Conservation (phyloP, 1,140 invertebrate genomes). For the Drosophila albomicans region DNA sequence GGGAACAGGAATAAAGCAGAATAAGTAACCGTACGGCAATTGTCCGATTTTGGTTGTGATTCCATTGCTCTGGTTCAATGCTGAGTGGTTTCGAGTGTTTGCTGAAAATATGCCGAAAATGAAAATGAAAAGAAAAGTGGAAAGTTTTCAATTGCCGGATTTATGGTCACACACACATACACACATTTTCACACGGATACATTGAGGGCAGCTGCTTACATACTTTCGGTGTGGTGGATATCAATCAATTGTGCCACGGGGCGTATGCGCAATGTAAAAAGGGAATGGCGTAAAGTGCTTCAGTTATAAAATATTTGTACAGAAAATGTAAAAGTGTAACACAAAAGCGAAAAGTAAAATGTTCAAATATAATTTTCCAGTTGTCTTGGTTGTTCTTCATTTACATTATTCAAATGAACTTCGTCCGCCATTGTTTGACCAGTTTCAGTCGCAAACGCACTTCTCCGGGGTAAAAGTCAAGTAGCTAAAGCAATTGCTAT, state of each 20-base stretch:
- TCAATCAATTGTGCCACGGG: conserved; percentile 65
- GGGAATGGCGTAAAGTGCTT: not conserved
- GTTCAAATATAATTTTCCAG: conserved; percentile 18
- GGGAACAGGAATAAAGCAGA: conserved; percentile 35
- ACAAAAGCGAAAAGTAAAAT: not conserved
- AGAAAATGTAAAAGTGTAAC: conserved; percentile 3
- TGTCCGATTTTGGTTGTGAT: conserved; percentile 28
- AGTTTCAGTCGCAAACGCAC: conserved; percentile 2
- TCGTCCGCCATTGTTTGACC: conserved; percentile 6
- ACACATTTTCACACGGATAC: not conserved
- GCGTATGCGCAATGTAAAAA: conserved; percentile 32
- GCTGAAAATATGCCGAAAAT: conserved; percentile 23
- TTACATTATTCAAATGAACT: conserved; percentile 18
- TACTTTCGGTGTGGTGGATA: conserved; percentile 48
- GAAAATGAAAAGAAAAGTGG: conserved; percentile 48
- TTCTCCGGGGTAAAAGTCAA: conserved; percentile 10
- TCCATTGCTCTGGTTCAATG: conserved; percentile 12
- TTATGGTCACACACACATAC: conserved; percentile 32
- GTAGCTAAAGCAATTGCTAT: conserved; percentile 23
- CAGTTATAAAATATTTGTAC: conserved; percentile 9
- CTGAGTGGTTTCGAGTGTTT: conserved; percentile 41
- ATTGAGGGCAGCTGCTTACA: conserved; percentile 46
- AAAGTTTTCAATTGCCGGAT: conserved; percentile 68
- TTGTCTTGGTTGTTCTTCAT: conserved; percentile 11
- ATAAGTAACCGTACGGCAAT: conserved; percentile 34